phyloP scores from a whole-genome alignment of 2,113 vertebrate species.

The Nothoprocta pentlandii region DNA sequence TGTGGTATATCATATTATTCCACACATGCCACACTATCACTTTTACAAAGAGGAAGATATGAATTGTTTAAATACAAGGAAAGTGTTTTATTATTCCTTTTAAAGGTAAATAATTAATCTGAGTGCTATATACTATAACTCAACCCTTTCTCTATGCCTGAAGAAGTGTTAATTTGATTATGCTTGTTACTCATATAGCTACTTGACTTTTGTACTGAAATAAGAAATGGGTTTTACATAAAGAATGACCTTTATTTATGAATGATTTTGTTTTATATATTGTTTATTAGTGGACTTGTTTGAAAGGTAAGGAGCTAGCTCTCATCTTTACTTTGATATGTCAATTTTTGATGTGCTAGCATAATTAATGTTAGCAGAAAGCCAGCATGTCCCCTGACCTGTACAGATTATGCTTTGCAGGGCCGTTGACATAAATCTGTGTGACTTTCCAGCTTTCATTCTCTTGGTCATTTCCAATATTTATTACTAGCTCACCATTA shows the following conservation, averaged over 20 bases:
- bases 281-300: background rate
- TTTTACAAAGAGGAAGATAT: background rate
- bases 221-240: background rate
- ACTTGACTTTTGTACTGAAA: background rate
- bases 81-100: background rate
- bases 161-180: background rate
- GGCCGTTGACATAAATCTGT: background rate
- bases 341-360: background rate
- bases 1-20: background rate
- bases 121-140: background rate
- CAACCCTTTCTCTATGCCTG: background rate
- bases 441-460: background rate
- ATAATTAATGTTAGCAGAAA: background rate
- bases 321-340: background rate
- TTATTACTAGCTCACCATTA: background rate
- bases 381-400: fast-evolving
- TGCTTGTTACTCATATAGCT: background rate
- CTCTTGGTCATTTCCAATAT: background rate
- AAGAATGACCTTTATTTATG: background rate
- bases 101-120: background rate
- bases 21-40: background rate
- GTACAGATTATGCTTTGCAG: background rate
- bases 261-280: background rate
- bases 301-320: background rate
- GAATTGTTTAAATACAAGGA: background rate